phyloP scores from a whole-genome alignment of 53 echinoderm and acorn worm species.

The Paracentrotus lividus region DNA sequence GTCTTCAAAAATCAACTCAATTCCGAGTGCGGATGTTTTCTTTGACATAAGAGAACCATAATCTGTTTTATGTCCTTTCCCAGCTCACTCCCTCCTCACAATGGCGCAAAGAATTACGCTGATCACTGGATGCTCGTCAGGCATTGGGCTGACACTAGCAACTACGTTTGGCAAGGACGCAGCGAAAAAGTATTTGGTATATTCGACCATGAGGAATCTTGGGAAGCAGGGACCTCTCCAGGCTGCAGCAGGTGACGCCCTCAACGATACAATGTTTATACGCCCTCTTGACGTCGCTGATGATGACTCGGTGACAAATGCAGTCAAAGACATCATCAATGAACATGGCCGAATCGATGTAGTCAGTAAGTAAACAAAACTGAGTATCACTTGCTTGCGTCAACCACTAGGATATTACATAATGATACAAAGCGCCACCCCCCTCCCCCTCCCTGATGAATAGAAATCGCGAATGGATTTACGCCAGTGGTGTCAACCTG shows the following conservation, averaged over 20 bases:
- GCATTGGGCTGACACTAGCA: constrained; percentile 11
- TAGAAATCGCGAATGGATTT: too few relatives aligned
- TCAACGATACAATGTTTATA: constrained; percentile 39
- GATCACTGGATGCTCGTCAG: constrained; percentile 45
- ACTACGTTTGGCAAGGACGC: constrained; percentile 33
- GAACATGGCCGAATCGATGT: constrained; percentile 47
- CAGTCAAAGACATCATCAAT: constrained; percentile 20
- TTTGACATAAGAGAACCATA: too few relatives aligned
- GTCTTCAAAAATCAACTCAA: too few relatives aligned
- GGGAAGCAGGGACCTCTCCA: constrained; percentile 21
- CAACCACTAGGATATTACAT: too few relatives aligned
- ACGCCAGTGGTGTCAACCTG: too few relatives aligned
- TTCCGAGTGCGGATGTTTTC: too few relatives aligned
- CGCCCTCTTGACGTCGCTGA: constrained; percentile 2
- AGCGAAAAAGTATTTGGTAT: constrained; percentile 50
- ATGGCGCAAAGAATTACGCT: constrained; percentile 50
- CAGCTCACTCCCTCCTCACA: too few relatives aligned
- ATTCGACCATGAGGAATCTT: constrained; percentile 48
- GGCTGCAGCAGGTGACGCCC: constrained; percentile 19
- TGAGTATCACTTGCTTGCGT: too few relatives aligned
- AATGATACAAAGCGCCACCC: too few relatives aligned
- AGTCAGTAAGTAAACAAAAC: constrained; percentile 51
- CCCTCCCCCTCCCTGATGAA: too few relatives aligned
- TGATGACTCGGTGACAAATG: constrained; percentile 39
- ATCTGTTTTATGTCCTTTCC: too few relatives aligned